These are phyloP conservation scores for Neodiprion pinetum DNA, from an alignment of 1,140 invertebrate species.

Conservation along the genomic window DNA sequence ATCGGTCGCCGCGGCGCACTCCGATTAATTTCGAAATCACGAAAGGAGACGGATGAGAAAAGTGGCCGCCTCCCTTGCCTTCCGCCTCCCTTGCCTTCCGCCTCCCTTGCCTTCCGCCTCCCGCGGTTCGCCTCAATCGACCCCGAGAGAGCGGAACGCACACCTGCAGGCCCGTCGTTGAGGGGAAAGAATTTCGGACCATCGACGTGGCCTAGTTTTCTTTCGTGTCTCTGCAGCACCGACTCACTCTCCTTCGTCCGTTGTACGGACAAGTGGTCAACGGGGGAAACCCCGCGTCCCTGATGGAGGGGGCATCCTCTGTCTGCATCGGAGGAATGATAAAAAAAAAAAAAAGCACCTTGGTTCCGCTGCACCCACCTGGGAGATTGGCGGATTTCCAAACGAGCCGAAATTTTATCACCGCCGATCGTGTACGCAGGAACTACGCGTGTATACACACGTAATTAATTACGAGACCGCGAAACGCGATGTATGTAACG, in stretches of 20 bases:
- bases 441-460: too few relatives aligned
- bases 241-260: too few relatives aligned
- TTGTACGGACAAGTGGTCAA: too few relatives aligned
- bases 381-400: too few relatives aligned
- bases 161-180: not conserved
- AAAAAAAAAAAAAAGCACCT: too few relatives aligned
- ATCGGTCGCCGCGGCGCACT: not conserved
- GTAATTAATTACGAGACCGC: not conserved
- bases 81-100: not conserved
- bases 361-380: too few relatives aligned
- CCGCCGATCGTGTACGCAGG: not conserved
- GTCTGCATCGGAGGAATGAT: too few relatives aligned
- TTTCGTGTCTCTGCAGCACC: not conserved
- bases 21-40: not conserved
- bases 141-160: not conserved
- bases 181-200: not conserved
- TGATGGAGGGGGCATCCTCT: too few relatives aligned
- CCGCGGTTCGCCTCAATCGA: not conserved
- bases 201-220: conserved; percentile 12
- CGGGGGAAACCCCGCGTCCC: too few relatives aligned
- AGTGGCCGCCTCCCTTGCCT: not conserved
- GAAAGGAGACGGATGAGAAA: not conserved
- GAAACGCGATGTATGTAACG: not conserved
- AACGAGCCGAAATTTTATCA: not conserved
- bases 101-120: not conserved